Evolutionary conservation across 2,888 invertebrate genomes (phyloP), one percentile per base, ranked within the genome.

Genomic region (Neocrepidodera transversa): DNA sequence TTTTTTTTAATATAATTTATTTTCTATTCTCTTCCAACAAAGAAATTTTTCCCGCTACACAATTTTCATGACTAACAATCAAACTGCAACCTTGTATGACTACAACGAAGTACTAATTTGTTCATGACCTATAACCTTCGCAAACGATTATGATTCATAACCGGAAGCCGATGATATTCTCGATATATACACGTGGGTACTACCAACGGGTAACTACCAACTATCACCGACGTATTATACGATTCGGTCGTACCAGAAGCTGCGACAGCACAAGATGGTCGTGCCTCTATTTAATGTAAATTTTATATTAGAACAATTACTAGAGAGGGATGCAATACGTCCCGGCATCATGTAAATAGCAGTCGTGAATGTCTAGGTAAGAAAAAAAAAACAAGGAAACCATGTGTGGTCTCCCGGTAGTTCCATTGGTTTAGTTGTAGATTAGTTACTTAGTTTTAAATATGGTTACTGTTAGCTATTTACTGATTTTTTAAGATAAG

Each of bases 281-380:
- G 70, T 70, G 69, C 68, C 40, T 64, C 67, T 66, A 67, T 70
- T 72, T 69, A 71, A 72, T 72, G 71, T 67, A 70, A 71, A 70
- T 71, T 64, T 62, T 49, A 64, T 66, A 66, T 68, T 70, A 70
- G 65, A 71, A 69, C 72, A 70, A 72, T 72, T 72, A 72, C 70
- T 68, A 62, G 57, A 67, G 55, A 59, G 57, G 50, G 43, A 57
- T 57, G 67, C 68, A 71, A 70, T 71, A 69, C 70, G 67, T n/a
- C 61, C 58, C 56, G 60, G 68, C 59, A 64, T 66, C 63, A 71
- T 71, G 71, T 67, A 72, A 71, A 72, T 71, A 66, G 69, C 60
- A 71, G 65, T 71, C 72, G 72, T 72, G 72, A 69, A 57, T 26
- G 17, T 50, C 32, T 14, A 16, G 56, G 49, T 18, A 11, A n/a